A percentile compares a stretch with the other conserved stretches of the same genome.
These are phyloP conservation scores for Drosophila anomelani DNA, from an alignment of 2,888 invertebrate species.

Conservation along the genomic window DNA sequence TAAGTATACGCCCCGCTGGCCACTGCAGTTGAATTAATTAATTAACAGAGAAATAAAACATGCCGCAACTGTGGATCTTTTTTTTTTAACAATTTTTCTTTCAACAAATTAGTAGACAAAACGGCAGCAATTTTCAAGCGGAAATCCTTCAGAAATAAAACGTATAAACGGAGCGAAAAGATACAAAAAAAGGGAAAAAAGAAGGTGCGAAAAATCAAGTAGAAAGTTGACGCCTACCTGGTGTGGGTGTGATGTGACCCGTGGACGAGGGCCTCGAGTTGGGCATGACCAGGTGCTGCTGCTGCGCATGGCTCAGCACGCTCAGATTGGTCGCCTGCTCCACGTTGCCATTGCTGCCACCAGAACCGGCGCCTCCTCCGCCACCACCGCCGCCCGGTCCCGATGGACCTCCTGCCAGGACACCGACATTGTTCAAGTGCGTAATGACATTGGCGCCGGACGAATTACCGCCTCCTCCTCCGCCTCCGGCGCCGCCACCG, in stretches of 20 bases:
- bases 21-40: neutral
- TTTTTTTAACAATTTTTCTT: slow-evolving; percentile 14
- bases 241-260: slow-evolving; percentile 87
- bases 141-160: slow-evolving; percentile 12
- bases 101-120: slow-evolving; percentile 36
- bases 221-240: slow-evolving; percentile 82
- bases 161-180: neutral
- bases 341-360: slow-evolving; percentile 71
- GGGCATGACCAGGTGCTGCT: slow-evolving; percentile 85
- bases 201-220: neutral
- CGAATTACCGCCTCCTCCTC: slow-evolving; percentile 25
- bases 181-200: slow-evolving; percentile 7
- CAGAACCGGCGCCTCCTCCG: slow-evolving; percentile 61
- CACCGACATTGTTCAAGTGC: slow-evolving; percentile 64
- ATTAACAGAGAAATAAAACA: slow-evolving; percentile 31
- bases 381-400: slow-evolving; percentile 55
- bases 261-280: slow-evolving; percentile 87
- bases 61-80: slow-evolving; percentile 53
- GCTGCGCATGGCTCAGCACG: slow-evolving; percentile 86
- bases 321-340: slow-evolving; percentile 85
- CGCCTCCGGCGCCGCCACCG: slow-evolving; percentile 58
- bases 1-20: slow-evolving; percentile 60
- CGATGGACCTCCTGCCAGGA: slow-evolving; percentile 65
- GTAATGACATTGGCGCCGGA: slow-evolving; percentile 65
- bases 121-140: slow-evolving; percentile 52